Conservation (phyloP, 2,113 vertebrate genomes). For the Myotis davidii region DNA sequence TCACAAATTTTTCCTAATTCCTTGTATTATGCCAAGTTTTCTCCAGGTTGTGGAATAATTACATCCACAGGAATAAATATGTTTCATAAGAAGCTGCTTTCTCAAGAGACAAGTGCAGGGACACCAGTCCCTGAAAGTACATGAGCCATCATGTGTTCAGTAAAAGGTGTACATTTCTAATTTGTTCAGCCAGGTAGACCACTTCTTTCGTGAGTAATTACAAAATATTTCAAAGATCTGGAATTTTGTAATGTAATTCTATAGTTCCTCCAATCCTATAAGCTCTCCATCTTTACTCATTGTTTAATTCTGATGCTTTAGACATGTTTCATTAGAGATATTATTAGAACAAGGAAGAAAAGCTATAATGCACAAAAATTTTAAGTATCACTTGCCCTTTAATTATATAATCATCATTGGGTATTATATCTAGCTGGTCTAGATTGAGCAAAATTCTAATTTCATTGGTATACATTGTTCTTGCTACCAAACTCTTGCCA, state of each 20-base stretch:
- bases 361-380: not conserved
- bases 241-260: not conserved
- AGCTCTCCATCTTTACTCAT: not conserved
- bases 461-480: not conserved
- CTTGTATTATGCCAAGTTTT: not conserved
- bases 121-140: not conserved
- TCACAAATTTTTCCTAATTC: not conserved
- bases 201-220: not conserved
- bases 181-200: not conserved
- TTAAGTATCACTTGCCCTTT: constrained; percentile 36
- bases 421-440: not conserved
- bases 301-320: not conserved
- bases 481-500: not conserved
- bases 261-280: not conserved
- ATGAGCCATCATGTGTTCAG: not conserved
- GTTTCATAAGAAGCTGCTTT: not conserved
- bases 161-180: not conserved
- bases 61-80: not conserved
- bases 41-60: constrained; percentile 1
- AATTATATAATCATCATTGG: not conserved
- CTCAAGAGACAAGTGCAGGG: not conserved
- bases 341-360: constrained; percentile 12
- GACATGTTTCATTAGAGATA: not conserved
- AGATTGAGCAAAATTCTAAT: not conserved
- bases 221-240: not conserved